Base-by-base conservation (phyloP, 2,888 invertebrate species). In the Harpagoxenus sublaevis region DNA sequence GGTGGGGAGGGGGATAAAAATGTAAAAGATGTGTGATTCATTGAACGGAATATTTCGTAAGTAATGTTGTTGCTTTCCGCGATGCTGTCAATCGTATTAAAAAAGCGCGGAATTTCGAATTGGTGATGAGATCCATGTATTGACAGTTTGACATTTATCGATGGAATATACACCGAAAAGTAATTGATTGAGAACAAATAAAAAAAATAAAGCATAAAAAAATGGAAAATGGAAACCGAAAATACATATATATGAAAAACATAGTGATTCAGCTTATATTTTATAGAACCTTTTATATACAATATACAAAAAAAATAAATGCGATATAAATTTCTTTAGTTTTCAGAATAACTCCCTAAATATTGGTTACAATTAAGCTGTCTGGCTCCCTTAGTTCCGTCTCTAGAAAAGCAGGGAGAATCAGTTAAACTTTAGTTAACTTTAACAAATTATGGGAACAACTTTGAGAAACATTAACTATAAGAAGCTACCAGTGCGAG, bases 141-240 rank as follows among this genome's bases (percentile, higher is more conserved):
- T 31, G 79, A 81, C 79, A 81, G 79, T 35, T 39, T 71, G 79
- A 81, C 73, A 71, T 71, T 79, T 79, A 48, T 60, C 48, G 73
- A 35, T 60, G 48, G 57, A 60, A 81, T 35, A 28, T 71, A n/a
- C 48, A 60, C 71, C 71, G 23, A 35, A 45, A 48, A 71, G 28
- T 81, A 71, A 81, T 65, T 81, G 79, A 81, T 81, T 71, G 79
- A 71, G 73, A 81, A 35, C 71, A 45, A 39, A 48, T 71, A 28
- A 60, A 60, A 60, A 23, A 70, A 71, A 35, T 60, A 60, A 48
- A 60, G 12, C 23, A 70, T 35, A 48, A 78, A 79, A 65, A 42
- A 28, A 6, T 12, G 12, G 12, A 15, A 66, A 68, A 71, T 57
- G 48, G 9, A 48, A 71, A 71, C 9, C 39, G 23, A 35, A 71